Conservation (phyloP, 2,888 invertebrate species). For the Ypsolopha scabrella region DNA sequence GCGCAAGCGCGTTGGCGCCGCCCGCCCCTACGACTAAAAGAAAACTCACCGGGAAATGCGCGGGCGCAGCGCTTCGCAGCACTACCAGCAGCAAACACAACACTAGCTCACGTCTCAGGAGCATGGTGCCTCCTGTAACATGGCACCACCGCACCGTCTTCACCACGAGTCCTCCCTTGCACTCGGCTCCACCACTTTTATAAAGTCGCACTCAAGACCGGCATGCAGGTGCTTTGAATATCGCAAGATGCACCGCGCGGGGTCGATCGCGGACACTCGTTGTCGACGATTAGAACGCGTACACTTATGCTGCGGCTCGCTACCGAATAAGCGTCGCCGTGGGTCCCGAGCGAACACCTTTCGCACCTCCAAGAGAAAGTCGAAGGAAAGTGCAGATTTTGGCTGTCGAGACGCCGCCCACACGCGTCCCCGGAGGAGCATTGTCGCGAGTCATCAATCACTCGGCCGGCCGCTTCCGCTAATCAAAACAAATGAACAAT, state of each 20-base stretch:
- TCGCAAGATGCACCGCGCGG: constrained; percentile 43
- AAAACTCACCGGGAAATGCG: constrained; percentile 64
- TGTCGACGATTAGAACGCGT: constrained; percentile 55
- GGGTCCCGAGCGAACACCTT: constrained; percentile 61
- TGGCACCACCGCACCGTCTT: constrained; percentile 35
- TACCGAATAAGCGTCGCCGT: constrained; percentile 59
- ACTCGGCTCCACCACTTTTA: constrained; percentile 31
- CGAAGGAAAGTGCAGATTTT: constrained; percentile 69
- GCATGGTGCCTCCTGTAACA: constrained; percentile 41
- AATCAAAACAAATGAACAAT: constrained; percentile 45
- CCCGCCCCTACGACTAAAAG: constrained; percentile 14
- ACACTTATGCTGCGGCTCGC: constrained; percentile 62
- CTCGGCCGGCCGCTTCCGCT: constrained; percentile 28
- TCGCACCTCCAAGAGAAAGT: constrained; percentile 70
- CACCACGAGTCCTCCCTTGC: constrained; percentile 11
- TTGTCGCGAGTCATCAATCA: constrained; percentile 63
- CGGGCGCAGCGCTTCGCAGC: constrained; percentile 54
- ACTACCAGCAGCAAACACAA: constrained; percentile 42
- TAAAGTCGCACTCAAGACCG: constrained; percentile 38
- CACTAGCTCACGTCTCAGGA: constrained; percentile 35
- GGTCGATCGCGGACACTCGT: constrained; percentile 21
- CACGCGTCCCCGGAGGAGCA: constrained; percentile 59
- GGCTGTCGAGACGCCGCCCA: constrained; percentile 62
- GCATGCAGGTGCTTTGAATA: constrained; percentile 67
- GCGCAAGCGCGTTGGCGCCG: constrained; percentile 24